Percentiles rank a stretch among this genome's conserved stretches.
Conservation (phyloP, 1,140 invertebrate species). For the Lepidurus apus region DNA sequence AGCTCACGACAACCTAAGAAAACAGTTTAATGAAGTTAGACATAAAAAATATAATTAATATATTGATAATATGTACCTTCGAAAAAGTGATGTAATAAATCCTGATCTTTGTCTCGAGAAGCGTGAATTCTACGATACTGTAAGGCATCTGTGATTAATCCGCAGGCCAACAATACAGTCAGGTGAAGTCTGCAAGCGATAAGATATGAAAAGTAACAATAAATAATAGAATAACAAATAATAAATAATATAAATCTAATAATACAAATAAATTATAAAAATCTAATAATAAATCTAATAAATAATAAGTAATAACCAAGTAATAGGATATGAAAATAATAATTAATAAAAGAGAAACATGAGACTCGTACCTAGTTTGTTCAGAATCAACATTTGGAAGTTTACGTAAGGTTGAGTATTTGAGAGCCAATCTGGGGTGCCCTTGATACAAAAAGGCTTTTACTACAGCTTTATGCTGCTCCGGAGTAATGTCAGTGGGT, state of each 20-base stretch:
- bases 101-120: slow-evolving; percentile 42
- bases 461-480: slow-evolving; percentile 55
- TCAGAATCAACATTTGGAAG: slow-evolving; percentile 50
- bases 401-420: slow-evolving; percentile 50
- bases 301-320: too few species aligned
- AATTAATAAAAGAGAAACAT: neutral
- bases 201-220: neutral
- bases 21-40: slow-evolving; percentile 42
- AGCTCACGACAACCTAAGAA: slow-evolving; percentile 43
- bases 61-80: too few species aligned
- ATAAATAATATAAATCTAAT: too few species aligned
- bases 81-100: slow-evolving; percentile 48
- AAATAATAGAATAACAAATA: neutral
- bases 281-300: too few species aligned
- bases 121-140: slow-evolving; percentile 49
- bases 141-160: slow-evolving; percentile 54
- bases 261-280: too few species aligned
- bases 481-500: slow-evolving; percentile 48
- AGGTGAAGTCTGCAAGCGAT: slow-evolving; percentile 42
- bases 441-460: slow-evolving; percentile 52
- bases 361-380: slow-evolving; percentile 46
- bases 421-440: slow-evolving; percentile 51
- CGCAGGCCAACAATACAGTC: slow-evolving; percentile 54
- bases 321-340: neutral
- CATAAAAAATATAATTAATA: slow-evolving; percentile 41